A percentile compares a stretch with the other conserved stretches of the same genome.
These are phyloP conservation scores for Hemicentrotus pulcherrimus DNA, from an alignment of 35 echinoderm and acorn worm species.

Conservation along the genomic window DNA sequence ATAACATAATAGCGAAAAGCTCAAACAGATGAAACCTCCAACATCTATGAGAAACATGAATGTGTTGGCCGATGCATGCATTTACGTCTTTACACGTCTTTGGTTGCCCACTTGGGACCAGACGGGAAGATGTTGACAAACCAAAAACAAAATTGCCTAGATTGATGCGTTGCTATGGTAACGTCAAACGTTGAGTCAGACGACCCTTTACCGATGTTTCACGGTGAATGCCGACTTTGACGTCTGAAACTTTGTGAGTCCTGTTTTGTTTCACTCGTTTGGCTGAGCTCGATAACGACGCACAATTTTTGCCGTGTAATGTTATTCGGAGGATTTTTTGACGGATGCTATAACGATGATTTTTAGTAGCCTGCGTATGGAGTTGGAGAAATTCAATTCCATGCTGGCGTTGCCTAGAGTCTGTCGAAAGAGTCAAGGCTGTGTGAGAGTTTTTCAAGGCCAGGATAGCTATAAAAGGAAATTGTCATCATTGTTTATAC, in stretches of 20 bases:
- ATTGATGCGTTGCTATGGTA: slow-evolving; percentile 9
- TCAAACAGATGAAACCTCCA: not conserved
- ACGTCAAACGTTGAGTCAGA: slow-evolving; percentile 25
- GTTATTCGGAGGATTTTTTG: not conserved
- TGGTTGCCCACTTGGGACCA: not conserved
- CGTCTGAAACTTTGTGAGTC: slow-evolving; percentile 21
- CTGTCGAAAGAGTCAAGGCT: not conserved
- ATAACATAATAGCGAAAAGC: not conserved
- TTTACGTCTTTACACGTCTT: slow-evolving; percentile 16
- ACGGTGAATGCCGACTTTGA: slow-evolving; percentile 29
- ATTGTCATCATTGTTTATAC: not conserved
- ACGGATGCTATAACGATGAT: not conserved
- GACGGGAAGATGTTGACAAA: slow-evolving; percentile 22
- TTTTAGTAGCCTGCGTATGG: not conserved
- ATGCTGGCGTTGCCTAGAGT: not conserved
- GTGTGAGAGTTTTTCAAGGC: not conserved
- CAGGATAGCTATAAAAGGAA: not conserved
- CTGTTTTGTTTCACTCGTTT: slow-evolving; percentile 42
- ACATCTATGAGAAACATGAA: not conserved
- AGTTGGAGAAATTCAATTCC: not conserved
- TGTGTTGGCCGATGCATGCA: slow-evolving; percentile 35
- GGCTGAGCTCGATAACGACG: slow-evolving; percentile 21
- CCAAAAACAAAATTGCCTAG: not conserved
- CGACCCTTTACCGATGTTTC: slow-evolving; percentile 16
- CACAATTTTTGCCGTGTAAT: not conserved